Evolutionary conservation across 2,888 invertebrate species (phyloP).

Genomic region (Tanytarsus gracilentus): DNA sequence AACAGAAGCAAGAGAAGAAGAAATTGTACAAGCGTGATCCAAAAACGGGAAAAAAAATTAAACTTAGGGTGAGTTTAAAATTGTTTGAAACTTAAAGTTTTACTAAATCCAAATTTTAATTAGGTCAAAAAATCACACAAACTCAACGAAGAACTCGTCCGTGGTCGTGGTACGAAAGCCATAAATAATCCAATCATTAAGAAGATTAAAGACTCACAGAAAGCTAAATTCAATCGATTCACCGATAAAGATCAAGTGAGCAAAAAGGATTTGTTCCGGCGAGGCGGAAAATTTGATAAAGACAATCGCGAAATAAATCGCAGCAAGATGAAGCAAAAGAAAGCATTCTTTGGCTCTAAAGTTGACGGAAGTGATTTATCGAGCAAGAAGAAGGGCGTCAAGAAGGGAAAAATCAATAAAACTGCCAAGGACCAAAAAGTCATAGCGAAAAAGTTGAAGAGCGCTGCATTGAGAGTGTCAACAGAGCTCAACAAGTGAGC

Average conservation of each 20-base stretch:
- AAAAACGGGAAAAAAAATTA: slow-evolving; percentile 26
- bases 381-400: neutral
- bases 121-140: slow-evolving; percentile 29
- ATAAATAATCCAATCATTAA: slow-evolving; percentile 26
- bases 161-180: no score
- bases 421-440: slow-evolving; percentile 16
- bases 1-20: slow-evolving; percentile 21
- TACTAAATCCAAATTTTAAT: no score
- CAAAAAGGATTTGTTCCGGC: slow-evolving; percentile 27
- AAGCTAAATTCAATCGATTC: slow-evolving; percentile 29
- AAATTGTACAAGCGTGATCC: slow-evolving; percentile 24
- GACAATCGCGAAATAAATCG: slow-evolving; percentile 7
- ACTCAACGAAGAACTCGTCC: slow-evolving; percentile 27
- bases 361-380: slow-evolving; percentile 5
- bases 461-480: neutral
- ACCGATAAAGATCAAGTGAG: slow-evolving; percentile 6
- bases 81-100: no score
- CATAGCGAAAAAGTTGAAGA: slow-evolving; percentile 19
- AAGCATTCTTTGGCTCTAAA: slow-evolving; percentile 22
- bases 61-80: no score
- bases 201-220: slow-evolving; percentile 18
- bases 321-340: neutral
- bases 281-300: slow-evolving; percentile 18
- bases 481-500: neutral
- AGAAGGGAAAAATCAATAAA: slow-evolving; percentile 11